Evolutionary conservation across 2,888 invertebrate genomes (phyloP), one percentile per base, ranked within the genome.

Genomic region (Cephus spinipes): DNA sequence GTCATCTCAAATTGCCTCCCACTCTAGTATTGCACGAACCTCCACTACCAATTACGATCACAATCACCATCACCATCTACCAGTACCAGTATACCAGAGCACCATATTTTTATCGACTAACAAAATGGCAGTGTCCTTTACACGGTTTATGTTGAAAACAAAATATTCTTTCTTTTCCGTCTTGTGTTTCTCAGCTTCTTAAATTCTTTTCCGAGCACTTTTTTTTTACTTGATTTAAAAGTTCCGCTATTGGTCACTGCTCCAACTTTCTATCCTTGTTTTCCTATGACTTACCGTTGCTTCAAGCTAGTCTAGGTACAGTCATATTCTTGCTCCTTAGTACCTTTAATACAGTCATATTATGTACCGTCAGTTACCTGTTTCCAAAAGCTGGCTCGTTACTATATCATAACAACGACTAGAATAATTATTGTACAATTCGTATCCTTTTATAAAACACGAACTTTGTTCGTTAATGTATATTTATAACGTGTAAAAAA

Each of bases 1-100:
- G 84, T 84, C 88, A 85, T 84, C 83, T 87, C 83, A 86, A 89
- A 88, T 87, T 84, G 82, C 84, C 84, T 87, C 89, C 55, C 86
- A 82, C 85, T 81, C 79, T 55, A 55, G 9, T 23, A 55, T 55
- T 55, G 55, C 55, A 23, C 2, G 55, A 55, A 55, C 55, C 55
- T 55, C 55, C 55, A 55, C 55, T 15, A 73, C 76, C 78, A 75
- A 76, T 73, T 74, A 69, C 32, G 71, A 79, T 74, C 79, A 75
- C 80, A 77, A 75, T 76, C 69, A 68, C 68, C 31, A 68, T 77
- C 36, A 36, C 55, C 55, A 55, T 23, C 55, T 55, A 55, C 55
- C 55, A 55, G 55, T 23, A 23, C 23, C 23, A 55, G 23, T 55
- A 23, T 55, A 23, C 55, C 9, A 23, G 55, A 55, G 23, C 23